A percentile compares a stretch with the other conserved stretches of the same genome.
Conservation (phyloP, 2,797 vertebrate genomes). For the Leptatherina wallacei region DNA sequence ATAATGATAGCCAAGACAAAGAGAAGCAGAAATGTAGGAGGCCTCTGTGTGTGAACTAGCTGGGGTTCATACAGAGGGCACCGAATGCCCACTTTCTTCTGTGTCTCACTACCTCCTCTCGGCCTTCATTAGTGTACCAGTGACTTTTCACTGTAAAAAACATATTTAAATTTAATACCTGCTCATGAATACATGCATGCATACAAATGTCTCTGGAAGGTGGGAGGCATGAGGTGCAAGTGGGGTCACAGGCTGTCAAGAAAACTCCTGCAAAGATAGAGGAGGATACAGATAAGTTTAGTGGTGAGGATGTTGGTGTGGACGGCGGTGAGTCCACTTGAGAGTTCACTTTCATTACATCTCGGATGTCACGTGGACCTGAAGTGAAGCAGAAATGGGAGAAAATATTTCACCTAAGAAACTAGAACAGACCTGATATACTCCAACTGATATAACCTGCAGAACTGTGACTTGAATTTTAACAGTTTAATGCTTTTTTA, state of each 20-base stretch:
- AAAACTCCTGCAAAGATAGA: constrained; percentile 37
- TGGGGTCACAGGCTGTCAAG: constrained; percentile 61
- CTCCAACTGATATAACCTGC: neutral
- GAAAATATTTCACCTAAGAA: neutral
- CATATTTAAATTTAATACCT: constrained; percentile 71
- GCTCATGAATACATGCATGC: constrained; percentile 80
- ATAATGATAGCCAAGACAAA: constrained; percentile 56
- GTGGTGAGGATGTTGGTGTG: constrained; percentile 12
- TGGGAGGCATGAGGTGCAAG: constrained; percentile 54
- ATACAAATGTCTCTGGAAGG: constrained; percentile 71
- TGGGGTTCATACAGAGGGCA: constrained; percentile 79
- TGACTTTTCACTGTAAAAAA: constrained; percentile 64
- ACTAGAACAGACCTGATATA: neutral
- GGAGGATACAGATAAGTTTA: constrained; percentile 15
- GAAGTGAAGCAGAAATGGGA: neutral
- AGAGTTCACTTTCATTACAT: constrained; percentile 7
- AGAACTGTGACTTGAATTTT: neutral
- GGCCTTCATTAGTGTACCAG: constrained; percentile 60
- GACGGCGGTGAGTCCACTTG: constrained; percentile 14
- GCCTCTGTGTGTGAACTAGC: constrained; percentile 57
- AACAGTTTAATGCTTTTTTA: neutral
- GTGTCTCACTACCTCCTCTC: constrained; percentile 28
- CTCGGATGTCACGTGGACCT: neutral
- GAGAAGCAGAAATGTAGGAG: constrained; percentile 45
- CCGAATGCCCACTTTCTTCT: constrained; percentile 31